These are phyloP conservation scores for Pipistrellus pygmaeus DNA, from an alignment of 2,797 vertebrate genomes.

Conservation along the genomic window DNA sequence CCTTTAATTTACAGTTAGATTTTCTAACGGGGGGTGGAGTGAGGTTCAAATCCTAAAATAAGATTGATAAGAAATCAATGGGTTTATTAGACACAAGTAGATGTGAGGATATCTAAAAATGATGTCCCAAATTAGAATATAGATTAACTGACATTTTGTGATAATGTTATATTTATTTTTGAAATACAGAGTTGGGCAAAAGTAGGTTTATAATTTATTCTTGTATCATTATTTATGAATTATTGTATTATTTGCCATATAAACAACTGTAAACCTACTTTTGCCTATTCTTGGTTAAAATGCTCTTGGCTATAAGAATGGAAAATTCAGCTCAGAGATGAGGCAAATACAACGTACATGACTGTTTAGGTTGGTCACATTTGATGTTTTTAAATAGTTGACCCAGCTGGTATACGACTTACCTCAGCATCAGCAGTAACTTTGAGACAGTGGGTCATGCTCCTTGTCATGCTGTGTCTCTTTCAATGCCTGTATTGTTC, in stretches of 20 bases:
- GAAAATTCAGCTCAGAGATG: slow-evolving; percentile 76
- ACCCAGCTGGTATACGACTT: slow-evolving; percentile 74
- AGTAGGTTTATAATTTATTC: not conserved
- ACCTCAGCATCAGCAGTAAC: slow-evolving; percentile 58
- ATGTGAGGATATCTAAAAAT: not conserved
- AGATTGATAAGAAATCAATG: not conserved
- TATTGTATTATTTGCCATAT: not conserved
- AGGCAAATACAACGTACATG: slow-evolving; percentile 13
- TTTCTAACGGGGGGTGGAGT: not conserved
- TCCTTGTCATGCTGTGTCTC: slow-evolving; percentile 33
- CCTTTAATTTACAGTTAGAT: not conserved
- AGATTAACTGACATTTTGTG: not conserved
- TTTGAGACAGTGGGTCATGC: slow-evolving; percentile 12
- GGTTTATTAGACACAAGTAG: not conserved
- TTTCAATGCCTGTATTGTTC: slow-evolving; percentile 74
- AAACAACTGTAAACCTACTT: not conserved
- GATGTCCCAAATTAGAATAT: not conserved
- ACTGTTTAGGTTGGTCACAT: slow-evolving; percentile 56
- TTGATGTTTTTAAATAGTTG: slow-evolving; percentile 76
- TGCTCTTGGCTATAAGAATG: slow-evolving; percentile 64
- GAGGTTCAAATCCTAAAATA: not conserved
- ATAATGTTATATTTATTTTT: slow-evolving; percentile 57
- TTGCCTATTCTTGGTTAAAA: not conserved
- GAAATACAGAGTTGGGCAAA: not conserved
- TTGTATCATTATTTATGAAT: not conserved